Base-by-base conservation (phyloP, 2,888 invertebrate species). In the Altica lythri region DNA sequence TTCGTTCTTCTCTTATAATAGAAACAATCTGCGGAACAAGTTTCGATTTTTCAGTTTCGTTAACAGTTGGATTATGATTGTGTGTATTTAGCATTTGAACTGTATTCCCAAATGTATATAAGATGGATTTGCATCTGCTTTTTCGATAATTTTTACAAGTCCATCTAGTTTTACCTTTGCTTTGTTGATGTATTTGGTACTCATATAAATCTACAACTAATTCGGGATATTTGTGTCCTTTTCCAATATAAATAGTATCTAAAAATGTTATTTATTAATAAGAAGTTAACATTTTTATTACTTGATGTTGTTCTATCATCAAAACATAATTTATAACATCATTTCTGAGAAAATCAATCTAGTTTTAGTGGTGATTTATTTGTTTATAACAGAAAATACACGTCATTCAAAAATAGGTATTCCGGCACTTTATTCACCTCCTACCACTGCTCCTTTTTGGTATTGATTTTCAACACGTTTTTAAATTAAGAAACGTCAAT, bases 161-260 rank as follows among this genome's bases (percentile, higher is more conserved):
- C 64, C 63, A 65, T 38, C 62, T 56, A 4, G 64, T 64, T 51
- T 51, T 55, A 4, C 56, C 58, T 12, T 53, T n/a, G 10, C 50
- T 51, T 19, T 57, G 49, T 5, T 40, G 17, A 22, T 65, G 62
- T 8, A 68, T 51, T 32, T 59, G 60, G 43, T 58, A 66, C 34
- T 64, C 62, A 35, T 63, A 56, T 2, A 60, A 53, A 19, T 68
- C 62, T 12, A 66, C 42, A 9, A 68, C 55, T 4, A 68, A 54
- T 53, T 58, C 65, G 9, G 67, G 66, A 35, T 67, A 59, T 46
- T 66, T 69, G 29, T 62, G 57, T 27, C 65, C 66, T 49, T 56
- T 45, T 10, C 18, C 32, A 10, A 45, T 19, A 18, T 32, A 45
- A 6, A 45, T 45, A 12, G 32, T 19, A 45, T 32, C 45, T 45